Evolutionary conservation across 2,797 vertebrate genomes (phyloP), one percentile per base, ranked within the genome.

Genomic region (Cygnus olor): DNA sequence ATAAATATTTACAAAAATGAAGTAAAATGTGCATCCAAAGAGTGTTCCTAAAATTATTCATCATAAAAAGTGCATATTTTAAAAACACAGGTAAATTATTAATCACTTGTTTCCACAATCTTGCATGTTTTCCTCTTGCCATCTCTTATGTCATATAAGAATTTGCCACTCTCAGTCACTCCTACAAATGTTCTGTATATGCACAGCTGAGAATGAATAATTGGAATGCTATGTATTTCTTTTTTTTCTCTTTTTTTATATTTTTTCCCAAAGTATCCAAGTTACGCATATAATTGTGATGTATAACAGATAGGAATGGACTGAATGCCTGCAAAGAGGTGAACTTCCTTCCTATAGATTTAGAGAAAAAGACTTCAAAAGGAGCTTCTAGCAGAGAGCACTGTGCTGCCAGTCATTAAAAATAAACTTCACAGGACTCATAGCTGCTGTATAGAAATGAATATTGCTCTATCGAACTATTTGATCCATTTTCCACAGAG

Each of bases 401-500:
- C 19, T 20, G 5, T 69, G 38, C 21, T 85, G 16, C 16, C 58
- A 68, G 61, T 77, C 83, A 77, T 88, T 89, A 71, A 93, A 95
- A 93, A 91, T 60, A 63, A 84, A 88, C 38, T 94, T 90, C 61
- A 88, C 73, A 61, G 24, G 25, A 71, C 22, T 88, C 56, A 49
- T 25, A 93, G 71, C 24, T 87, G 53, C 28, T 71, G 49, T 85
- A 53, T 79, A 51, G 66, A 95, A 94, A 88, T 85, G 11, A 94
- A 61, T 84, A 80, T 88, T 85, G 78, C 58, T 78, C 60, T 84
- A 64, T 82, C 74, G 79, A 90, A 95, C 88, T 93, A 88, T 85
- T 87, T 73, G 77, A 87, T 95, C 82, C 27, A 28, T 85, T 94
- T 92, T 91, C 73, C 69, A 85, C 57, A 53, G 57, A 88, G 80